Base-by-base conservation (phyloP, 2,797 vertebrate species). In the Agapornis canus region DNA sequence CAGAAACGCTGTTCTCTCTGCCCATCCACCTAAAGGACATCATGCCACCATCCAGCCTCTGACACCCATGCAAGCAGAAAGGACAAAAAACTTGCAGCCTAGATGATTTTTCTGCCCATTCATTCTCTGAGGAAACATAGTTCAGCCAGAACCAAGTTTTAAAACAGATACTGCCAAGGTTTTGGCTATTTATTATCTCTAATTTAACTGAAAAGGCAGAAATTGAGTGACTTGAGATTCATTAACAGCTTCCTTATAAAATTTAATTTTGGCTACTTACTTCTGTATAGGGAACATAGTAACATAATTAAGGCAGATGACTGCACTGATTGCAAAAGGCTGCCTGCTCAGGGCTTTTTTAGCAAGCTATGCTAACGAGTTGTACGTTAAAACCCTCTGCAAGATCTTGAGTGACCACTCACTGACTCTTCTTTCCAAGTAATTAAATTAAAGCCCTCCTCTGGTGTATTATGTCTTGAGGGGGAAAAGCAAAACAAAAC, bases 121-220 rank as follows among this genome's bases (percentile, higher is more conserved):
- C 52, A 63, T 72, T 89, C 81, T 79, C 80, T 48, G n/a, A 94
- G 51, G 73, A 87, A 93, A 60, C 59, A 85, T 56, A 78, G 54
- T 42, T 70, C 66, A 91, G 79, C 35, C 63, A 89, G 35, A 82
- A 57, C 83, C 9, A 77, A 88, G 45, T 73, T 83, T 77, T 22
- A 83, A 43, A 89, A 91, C 49, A 91, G 76, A 52, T 48, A 56
- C 10, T 73, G 81, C 47, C 70, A 86, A 70, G 32, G 71, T 90
- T 91, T 90, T 4, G 13, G 48, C 80, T 90, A 90, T 92, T 95
- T 94, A 91, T 79, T 81, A 92, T 37, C 37, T 32, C 40, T 31
- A 91, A 92, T 90, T 94, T 92, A 86, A 93, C 66, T 77, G 73
- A 92, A 92, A 95, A 95, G 59, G 86, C 87, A 92, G 83, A 95